Conservation (phyloP, 2,113 vertebrate genomes). For the Thermophis baileyi region DNA sequence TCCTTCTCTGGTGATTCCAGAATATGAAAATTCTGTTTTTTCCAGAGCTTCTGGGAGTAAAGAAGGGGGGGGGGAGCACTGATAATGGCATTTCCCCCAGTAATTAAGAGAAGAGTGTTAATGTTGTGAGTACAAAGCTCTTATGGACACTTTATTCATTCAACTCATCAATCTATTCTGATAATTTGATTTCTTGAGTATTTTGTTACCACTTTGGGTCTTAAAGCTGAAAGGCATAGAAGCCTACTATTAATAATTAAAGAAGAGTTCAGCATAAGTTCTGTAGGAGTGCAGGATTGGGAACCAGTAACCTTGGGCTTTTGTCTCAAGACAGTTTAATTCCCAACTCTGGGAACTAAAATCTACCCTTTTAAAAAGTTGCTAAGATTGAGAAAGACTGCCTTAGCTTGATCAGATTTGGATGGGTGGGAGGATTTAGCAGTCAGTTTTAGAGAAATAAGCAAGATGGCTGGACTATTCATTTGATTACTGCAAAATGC, state of each 20-base stretch:
- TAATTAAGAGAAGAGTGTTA: not conserved
- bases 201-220: not conserved
- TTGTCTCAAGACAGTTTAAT: not conserved
- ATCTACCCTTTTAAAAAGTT: not conserved
- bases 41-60: not conserved
- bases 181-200: not conserved
- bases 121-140: not conserved
- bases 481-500: slow-evolving; percentile 1
- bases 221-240: not conserved
- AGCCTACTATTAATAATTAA: not conserved
- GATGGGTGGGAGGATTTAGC: not conserved
- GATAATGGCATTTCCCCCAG: not conserved
- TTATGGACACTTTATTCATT: not conserved
- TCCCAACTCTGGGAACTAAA: not conserved
- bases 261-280: not conserved
- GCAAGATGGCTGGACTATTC: not conserved
- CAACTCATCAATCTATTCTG: not conserved
- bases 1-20: not conserved
- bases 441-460: not conserved
- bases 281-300: not conserved
- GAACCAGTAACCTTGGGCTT: not conserved
- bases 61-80: not conserved
- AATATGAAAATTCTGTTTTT: not conserved
- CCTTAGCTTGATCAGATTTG: not conserved
- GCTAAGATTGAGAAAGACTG: not conserved